Evolutionary conservation across 2,113 vertebrate species (phyloP), one percentile per base, ranked within the genome.

Genomic region (Chrysemys picta): DNA sequence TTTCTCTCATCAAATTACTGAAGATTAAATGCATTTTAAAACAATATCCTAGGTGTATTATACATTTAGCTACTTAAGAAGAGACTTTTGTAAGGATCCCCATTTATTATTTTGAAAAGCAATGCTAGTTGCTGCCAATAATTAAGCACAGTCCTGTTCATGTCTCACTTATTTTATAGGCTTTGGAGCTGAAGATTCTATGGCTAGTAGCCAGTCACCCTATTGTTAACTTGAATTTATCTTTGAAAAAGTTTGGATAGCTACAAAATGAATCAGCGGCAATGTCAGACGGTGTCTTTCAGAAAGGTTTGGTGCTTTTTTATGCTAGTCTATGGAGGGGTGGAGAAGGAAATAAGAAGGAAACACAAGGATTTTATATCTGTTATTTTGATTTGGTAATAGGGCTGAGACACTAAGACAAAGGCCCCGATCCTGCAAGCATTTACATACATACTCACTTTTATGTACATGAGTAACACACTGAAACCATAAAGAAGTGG

Each of bases 1-100:
- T 97, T 98, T 94, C 94, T 98, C 97, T 97, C 96, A 97, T 98
- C 97, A 98, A 98, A 98, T 98, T 98, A 98, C 97, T 12, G 3
- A 97, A 97, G 97, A 98, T 84, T 89, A 98, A 98, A 98, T 98
- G 97, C 98, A 98, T 98, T 98, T 98, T 97, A 97, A 98, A 98
- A 97, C 96, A 98, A 97, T 93, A 96, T 98, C 97, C 98, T 96
- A 21, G 54, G 97, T 97, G 97, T 94, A 97, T 98, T 98, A 96
- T 93, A 93, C 96, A 95, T 96, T 97, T 96, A 97, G 97, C 97
- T 97, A 97, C 97, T 98, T 97, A 97, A 86, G 90, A 95, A 96
- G 87, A 97, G 87, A 91, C 95, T 98, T 97, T 21, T n/a, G 83
- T 85, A 94, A 97, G 89, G 96, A 97, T 91, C 91, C 88, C 85